Percentiles rank a stretch among this genome's conserved stretches.
phyloP scores from a whole-genome alignment of 2,888 invertebrate genomes.

The Zaprionus obscuricornis region DNA sequence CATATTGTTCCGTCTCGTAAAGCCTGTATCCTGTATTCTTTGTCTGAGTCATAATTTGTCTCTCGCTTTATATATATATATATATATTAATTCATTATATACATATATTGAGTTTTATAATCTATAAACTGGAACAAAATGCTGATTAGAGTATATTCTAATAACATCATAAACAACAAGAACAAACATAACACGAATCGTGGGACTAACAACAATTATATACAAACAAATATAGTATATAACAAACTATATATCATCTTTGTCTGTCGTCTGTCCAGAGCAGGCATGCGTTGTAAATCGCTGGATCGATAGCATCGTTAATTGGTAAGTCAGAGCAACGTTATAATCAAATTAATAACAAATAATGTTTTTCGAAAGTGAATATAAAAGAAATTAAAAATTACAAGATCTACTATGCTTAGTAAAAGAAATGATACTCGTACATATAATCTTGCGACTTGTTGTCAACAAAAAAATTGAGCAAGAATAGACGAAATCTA shows the following conservation, averaged over 20 bases:
- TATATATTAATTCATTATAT: conserved; percentile 24
- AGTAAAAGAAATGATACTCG: no score
- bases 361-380: no score
- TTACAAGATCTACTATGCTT: no score
- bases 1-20: no score
- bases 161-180: conserved; percentile 27
- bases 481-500: no score
- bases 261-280: conserved; percentile 10
- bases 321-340: conserved; percentile 39
- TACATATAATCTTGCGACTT: no score
- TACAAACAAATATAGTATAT: no score
- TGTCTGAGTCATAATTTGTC: no score
- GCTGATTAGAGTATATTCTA: conserved; percentile 57
- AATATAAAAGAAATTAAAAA: no score
- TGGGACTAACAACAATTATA: no score
- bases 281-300: conserved; percentile 27
- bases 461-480: no score
- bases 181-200: no score
- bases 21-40: conserved; percentile 1
- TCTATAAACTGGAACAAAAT: conserved; percentile 72
- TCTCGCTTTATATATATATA: conserved; percentile 18
- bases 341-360: not conserved
- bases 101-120: conserved; percentile 63
- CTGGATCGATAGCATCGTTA: conserved; percentile 44
- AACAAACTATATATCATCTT: not conserved